These are phyloP conservation scores for Chionomys nivalis DNA, from an alignment of 2,113 vertebrate species.

Conservation along the genomic window DNA sequence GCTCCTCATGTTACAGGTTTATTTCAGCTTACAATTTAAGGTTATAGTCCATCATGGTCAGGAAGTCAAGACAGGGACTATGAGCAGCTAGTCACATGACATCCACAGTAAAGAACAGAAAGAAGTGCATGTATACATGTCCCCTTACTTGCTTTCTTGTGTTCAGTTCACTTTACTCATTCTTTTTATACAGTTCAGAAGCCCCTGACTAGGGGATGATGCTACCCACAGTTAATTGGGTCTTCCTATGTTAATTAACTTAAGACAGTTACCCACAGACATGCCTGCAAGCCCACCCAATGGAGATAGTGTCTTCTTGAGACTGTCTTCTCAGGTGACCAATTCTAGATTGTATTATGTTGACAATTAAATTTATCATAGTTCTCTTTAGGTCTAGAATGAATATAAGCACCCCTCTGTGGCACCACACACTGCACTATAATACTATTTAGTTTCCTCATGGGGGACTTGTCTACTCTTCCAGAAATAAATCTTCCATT, in stretches of 20 bases:
- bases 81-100: background rate
- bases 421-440: background rate
- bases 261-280: background rate
- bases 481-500: background rate
- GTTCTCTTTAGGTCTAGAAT: background rate
- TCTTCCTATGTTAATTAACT: background rate
- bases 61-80: background rate
- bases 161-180: no score
- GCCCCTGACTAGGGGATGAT: background rate
- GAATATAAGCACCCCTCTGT: background rate
- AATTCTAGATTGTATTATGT: background rate
- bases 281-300: background rate
- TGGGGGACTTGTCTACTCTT: background rate
- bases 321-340: background rate
- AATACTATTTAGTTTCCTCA: background rate
- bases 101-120: background rate
- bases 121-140: background rate
- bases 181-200: background rate
- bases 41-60: no score
- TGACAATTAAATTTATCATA: background rate
- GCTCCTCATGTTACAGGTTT: no score
- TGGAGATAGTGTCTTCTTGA: background rate
- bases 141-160: background rate
- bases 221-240: background rate
- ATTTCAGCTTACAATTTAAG: background rate